Conservation (phyloP, 2,797 vertebrate genomes). For the Peromyscus nudipes region DNA sequence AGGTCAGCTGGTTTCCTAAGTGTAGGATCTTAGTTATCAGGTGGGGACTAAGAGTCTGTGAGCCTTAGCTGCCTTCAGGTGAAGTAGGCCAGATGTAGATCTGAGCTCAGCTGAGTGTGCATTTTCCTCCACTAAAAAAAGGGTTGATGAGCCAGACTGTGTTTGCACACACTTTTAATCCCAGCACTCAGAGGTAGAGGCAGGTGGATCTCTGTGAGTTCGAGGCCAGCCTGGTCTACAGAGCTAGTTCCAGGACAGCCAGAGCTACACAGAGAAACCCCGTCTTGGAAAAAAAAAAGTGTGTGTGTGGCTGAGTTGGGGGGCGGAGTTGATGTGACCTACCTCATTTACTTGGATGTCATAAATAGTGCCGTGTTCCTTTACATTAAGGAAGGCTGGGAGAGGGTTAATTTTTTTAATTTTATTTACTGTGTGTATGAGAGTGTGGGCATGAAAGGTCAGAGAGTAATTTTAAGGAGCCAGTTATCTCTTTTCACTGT, state of each 20-base stretch:
- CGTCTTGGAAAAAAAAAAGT: too few species aligned
- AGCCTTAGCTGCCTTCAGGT: not conserved
- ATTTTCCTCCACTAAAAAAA: not conserved
- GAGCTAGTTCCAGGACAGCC: too few species aligned
- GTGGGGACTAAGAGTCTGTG: not conserved
- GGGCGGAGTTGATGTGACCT: not conserved
- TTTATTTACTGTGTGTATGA: not conserved
- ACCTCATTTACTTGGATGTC: not conserved
- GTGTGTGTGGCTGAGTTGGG: too few species aligned
- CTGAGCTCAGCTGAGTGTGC: not conserved
- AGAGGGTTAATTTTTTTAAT: not conserved
- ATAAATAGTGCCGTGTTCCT: not conserved
- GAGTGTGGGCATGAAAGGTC: not conserved
- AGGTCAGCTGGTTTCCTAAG: not conserved
- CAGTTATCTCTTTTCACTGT: not conserved
- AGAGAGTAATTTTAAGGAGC: not conserved
- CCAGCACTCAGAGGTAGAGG: too few species aligned
- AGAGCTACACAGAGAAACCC: too few species aligned
- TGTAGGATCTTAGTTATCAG: not conserved
- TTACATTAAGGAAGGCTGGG: not conserved
- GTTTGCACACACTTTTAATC: too few species aligned
- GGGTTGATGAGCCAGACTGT: too few species aligned
- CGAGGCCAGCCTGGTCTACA: too few species aligned
- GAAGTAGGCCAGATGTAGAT: not conserved
- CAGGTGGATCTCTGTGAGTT: too few species aligned